Base-by-base conservation (phyloP, 2,888 invertebrate genomes). In the Troides oblongomaculatus region DNA sequence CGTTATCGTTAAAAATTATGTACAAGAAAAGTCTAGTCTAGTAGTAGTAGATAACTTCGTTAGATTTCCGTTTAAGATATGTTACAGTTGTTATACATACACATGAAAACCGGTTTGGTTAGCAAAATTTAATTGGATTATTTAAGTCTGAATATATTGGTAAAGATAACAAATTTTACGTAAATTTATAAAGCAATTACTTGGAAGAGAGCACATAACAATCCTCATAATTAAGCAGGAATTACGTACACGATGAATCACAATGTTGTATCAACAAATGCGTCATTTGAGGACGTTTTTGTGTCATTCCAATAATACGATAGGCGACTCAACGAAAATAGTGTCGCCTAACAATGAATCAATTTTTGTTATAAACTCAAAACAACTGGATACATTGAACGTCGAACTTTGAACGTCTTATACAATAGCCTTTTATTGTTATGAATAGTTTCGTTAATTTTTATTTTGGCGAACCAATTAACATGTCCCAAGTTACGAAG, bases 211-310 rank as follows among this genome's bases (percentile, higher is more conserved):
- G 12, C n/a, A 39, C 18, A 63, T 39, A 14, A 8, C 46, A 63
- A 46, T 68, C 58, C 62, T 59, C 53, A n/a, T 56, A 39, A 53
- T 60, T 64, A 61, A 17, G 21, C 64, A 21, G 30, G 21, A 56
- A 61, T 60, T 64, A 57, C 56, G 64, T 56, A 57, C n/a, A 23
- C 36, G 23, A 43, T 61, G 43, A 36, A 43, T 43, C 64, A 66
- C 56, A 46, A 17, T 65, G 58, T 62, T 65, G 43, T 65, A 58
- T 69, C 62, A 69, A 69, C 69, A 65, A 65, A 65, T 69, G 69
- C 65, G 62, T 66, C 65, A 69, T 50, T 61, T 36, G 62, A 39
- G 62, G 69, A 69, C 62, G 62, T 46, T 65, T 65, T 69, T 58
- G 65, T 57, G 58, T 50, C 69, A 62, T 62, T 65, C 57, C 57